phyloP scores from a whole-genome alignment of 2,113 vertebrate genomes.

The Nycticryphes semicollaris region DNA sequence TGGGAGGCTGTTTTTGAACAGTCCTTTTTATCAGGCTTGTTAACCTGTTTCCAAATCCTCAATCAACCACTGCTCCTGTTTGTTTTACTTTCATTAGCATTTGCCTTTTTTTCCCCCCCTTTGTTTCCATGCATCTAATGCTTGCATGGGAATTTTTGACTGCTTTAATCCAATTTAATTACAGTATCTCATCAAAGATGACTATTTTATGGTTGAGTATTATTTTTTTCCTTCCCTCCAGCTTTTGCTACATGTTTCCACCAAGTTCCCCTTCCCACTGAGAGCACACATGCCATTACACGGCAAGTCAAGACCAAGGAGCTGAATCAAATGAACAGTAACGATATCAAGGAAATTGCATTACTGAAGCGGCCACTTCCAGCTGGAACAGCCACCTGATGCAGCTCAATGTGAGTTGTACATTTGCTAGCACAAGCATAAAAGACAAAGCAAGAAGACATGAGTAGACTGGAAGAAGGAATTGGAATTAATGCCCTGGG shows the following conservation, averaged over 20 bases:
- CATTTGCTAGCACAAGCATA: not conserved
- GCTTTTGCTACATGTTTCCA: not conserved
- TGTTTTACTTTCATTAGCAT: not conserved
- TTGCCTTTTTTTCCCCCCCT: not conserved
- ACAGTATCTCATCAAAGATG: not conserved
- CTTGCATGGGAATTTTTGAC: not conserved
- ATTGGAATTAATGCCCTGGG: not conserved
- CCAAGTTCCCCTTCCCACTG: not conserved
- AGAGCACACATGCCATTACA: too few relatives aligned
- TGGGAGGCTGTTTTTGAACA: not conserved
- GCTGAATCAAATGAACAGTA: not conserved
- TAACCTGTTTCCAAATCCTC: not conserved
- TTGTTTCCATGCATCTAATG: not conserved
- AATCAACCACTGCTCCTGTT: not conserved
- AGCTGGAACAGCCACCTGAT: not conserved
- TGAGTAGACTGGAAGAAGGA: not conserved
- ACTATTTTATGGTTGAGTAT: too few relatives aligned
- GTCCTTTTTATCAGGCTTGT: not conserved
- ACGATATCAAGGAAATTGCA: not conserved
- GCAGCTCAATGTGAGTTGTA: not conserved
- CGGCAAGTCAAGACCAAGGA: not conserved
- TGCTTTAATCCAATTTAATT: not conserved
- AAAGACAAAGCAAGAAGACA: not conserved
- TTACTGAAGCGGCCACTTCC: not conserved
- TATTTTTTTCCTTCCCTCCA: not conserved